Evolutionary conservation across 2,888 invertebrate species (phyloP).

Genomic region (Myopa testacea): DNA sequence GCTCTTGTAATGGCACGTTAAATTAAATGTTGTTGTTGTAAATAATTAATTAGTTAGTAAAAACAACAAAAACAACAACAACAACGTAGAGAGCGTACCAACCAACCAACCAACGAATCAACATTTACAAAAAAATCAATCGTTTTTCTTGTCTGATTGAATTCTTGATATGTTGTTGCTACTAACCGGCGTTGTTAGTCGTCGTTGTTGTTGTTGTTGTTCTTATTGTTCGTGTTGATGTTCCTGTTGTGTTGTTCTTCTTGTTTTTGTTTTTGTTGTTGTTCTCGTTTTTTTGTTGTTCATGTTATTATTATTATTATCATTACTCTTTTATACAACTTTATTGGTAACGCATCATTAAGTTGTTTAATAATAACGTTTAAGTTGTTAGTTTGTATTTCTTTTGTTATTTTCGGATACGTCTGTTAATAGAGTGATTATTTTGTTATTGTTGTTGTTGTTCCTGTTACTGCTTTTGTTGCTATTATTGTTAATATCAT

Average conservation of each 20-base stretch:
- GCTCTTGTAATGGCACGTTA: too few relatives aligned
- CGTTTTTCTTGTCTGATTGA: not conserved
- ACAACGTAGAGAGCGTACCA: not conserved
- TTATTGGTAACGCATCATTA: conserved; percentile 7
- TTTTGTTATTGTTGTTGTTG: not conserved
- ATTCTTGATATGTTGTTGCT: not conserved
- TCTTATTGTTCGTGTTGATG: not conserved
- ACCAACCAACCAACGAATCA: not conserved
- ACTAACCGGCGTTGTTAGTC: too few relatives aligned
- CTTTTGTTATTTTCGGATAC: not conserved
- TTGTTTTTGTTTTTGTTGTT: not conserved
- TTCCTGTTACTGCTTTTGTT: not conserved
- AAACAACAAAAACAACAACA: not conserved
- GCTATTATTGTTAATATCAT: not conserved
- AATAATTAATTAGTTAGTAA: not conserved
- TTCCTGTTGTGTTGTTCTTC: too few relatives aligned
- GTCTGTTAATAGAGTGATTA: not conserved
- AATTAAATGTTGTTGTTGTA: too few relatives aligned
- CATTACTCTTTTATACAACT: conserved; percentile 15
- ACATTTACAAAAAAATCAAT: too few relatives aligned
- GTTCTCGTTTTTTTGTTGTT: not conserved
- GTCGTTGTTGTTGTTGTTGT: not conserved
- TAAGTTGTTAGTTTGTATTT: not conserved
- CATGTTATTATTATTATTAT: conserved; percentile 2
- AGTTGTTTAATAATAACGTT: not conserved